Base-by-base conservation (phyloP, 1,140 invertebrate genomes). In the Lineus longissimus region DNA sequence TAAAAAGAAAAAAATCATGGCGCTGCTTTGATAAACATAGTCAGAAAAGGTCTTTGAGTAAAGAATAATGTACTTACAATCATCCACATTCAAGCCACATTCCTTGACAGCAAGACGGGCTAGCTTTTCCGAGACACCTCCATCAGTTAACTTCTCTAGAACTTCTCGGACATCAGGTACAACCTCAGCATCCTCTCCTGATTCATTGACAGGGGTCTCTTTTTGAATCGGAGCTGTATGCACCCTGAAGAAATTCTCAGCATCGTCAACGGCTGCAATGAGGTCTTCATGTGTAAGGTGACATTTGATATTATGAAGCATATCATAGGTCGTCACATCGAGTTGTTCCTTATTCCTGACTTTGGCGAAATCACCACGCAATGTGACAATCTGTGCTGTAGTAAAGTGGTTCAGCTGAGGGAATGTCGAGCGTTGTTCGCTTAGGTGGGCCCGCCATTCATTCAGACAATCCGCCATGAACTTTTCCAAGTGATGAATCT, bases 391-490 rank as follows among this genome's bases (percentile, higher is more conserved):
- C 61, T 78, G 76, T 25, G 73, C 70, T 43, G 71, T 73, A 25
- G 72, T 79, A 62, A 69, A 78, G 55, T 69, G 68, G 55, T 79
- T 79, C 62, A 79, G 61, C 17, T 69, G 59, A 25, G 62, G 63
- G 60, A 67, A 77, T 55, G 72, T 60, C 9, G 67, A 40, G 23
- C 77, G 60, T 58, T 73, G 72, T 9, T 65, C 36, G 23, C 66
- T 65, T 13, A 78, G 68, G 40, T 78, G 68, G 11, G 69, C 2
- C 23, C 69, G 27, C 76, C 77, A 79, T n/a, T 75, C 68, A 25
- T 68, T 55, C 31, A 66, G 69, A 57, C 75, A 80, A 11, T 66
- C 60, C 36, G 77, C 73, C 65, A 79, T 67, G 58, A 77, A 74
- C n/a, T 70, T 70, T 27, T 70, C 71, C 22, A 78, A 22, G 22